A percentile compares a stretch with the other conserved stretches of the same genome.
phyloP scores from a whole-genome alignment of 2,888 invertebrate genomes.

The Aphidoletes aphidimyza region DNA sequence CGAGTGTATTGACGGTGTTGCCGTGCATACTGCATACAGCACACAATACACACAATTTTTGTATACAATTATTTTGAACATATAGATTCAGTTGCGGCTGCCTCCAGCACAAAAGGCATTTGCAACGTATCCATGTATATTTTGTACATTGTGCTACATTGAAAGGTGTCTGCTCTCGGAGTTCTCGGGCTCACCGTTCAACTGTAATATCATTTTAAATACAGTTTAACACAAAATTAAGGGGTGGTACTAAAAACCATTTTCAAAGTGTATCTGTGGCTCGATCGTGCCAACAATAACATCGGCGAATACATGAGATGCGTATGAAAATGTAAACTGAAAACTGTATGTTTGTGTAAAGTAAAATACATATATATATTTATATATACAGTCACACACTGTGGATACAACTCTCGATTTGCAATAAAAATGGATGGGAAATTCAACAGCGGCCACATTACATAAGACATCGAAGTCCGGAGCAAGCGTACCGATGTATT shows the following conservation, averaged over 20 bases:
- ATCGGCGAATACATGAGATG: background rate
- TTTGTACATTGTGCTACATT: background rate
- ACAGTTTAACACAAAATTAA: background rate
- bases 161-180: background rate
- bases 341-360: background rate
- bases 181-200: background rate
- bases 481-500: too few relatives aligned
- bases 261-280: conserved; percentile 22
- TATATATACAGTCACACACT: background rate
- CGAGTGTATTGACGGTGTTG: too few relatives aligned
- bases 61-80: background rate
- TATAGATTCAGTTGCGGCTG: conserved; percentile 29
- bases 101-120: background rate
- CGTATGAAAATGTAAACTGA: conserved; percentile 10
- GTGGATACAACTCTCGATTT: too few relatives aligned
- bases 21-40: background rate
- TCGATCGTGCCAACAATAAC: background rate
- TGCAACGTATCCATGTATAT: background rate
- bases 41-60: conserved; percentile 37
- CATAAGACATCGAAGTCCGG: too few relatives aligned
- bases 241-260: conserved; percentile 45
- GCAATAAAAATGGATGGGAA: too few relatives aligned
- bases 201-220: background rate
- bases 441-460: background rate
- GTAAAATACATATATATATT: background rate